Evolutionary conservation across 2,113 vertebrate species (phyloP), one percentile per base, ranked within the genome.

Genomic region (Ictalurus furcatus): DNA sequence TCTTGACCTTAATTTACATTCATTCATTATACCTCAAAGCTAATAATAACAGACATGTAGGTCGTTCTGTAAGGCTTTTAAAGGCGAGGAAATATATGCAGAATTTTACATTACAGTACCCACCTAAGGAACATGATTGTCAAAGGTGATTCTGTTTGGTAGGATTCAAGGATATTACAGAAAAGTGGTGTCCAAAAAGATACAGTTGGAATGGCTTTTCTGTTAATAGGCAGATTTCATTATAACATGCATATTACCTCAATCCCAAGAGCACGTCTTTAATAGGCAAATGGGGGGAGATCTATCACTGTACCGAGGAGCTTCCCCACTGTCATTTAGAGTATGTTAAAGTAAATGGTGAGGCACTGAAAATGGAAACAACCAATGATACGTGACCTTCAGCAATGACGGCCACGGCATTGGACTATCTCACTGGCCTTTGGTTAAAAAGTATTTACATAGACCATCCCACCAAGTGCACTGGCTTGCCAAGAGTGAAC

Each of bases 171-270:
- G 95, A 95, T 94, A 95, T 95, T 95, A 96, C 95, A 95, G 89
- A 95, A 94, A 93, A 92, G 93, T 92, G 93, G 95, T 95, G 95
- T 95, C 95, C 94, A 95, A 96, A 95, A 85, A 96, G 95, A 96
- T 96, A 95, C 94, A 94, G 94, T 94, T 94, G 93, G 94, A 96
- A 96, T 96, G 93, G 94, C 94, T 96, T 94, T 95, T 94, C 94
- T 94, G 94, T 96, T 96, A 96, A 96, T 96, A 96, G 94, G 95
- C 94, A 94, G 92, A 95, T 96, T 96, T 96, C 96, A 96, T 96
- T 96, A 96, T 96, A 96, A 95, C 95, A 96, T 96, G 95, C 94
- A 96, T 96, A 96, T 96, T 95, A 94, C 95, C 95, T 95, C 92
- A 92, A 93, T 96, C 96, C 95, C 96, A 94, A 91, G 96, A 96